phyloP scores from a whole-genome alignment of 2,888 invertebrate species.

The Pandemis corylana region DNA sequence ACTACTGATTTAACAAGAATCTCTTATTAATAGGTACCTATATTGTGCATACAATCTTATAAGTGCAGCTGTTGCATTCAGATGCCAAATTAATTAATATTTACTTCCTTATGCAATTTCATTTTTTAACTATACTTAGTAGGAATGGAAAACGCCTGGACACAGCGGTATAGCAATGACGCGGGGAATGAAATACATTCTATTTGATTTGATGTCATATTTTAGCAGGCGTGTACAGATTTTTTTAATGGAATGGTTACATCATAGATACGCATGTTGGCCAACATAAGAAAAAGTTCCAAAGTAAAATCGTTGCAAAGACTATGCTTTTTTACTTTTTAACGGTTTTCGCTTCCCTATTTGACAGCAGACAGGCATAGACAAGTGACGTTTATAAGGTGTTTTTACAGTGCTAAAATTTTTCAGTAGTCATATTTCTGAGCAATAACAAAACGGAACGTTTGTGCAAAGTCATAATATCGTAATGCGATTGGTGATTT shows the following conservation, averaged over 20 bases:
- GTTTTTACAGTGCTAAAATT: neutral
- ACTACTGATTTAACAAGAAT: too few species aligned
- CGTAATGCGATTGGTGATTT: slow-evolving; percentile 2
- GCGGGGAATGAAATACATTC: neutral
- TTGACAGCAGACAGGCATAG: neutral
- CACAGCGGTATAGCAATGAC: neutral
- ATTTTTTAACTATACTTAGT: too few species aligned
- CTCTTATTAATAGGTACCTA: too few species aligned
- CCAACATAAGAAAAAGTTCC: neutral
- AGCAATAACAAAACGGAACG: slow-evolving; percentile 7
- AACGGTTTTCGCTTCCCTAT: slow-evolving; percentile 31
- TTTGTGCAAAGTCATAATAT: slow-evolving; percentile 10
- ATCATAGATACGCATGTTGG: neutral
- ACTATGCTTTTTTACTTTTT: neutral
- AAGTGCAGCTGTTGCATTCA: too few species aligned
- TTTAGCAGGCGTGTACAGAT: neutral
- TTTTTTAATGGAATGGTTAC: neutral
- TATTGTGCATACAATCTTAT: too few species aligned
- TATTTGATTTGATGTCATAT: neutral
- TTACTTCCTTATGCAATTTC: too few species aligned
- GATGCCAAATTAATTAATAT: too few species aligned
- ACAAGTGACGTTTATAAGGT: slow-evolving; percentile 2
- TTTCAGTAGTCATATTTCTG: neutral
- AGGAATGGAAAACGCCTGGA: neutral
- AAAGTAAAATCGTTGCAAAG: too few species aligned